Evolutionary conservation across 2,797 vertebrate species (phyloP).

Genomic region (Brachymystax lenok): DNA sequence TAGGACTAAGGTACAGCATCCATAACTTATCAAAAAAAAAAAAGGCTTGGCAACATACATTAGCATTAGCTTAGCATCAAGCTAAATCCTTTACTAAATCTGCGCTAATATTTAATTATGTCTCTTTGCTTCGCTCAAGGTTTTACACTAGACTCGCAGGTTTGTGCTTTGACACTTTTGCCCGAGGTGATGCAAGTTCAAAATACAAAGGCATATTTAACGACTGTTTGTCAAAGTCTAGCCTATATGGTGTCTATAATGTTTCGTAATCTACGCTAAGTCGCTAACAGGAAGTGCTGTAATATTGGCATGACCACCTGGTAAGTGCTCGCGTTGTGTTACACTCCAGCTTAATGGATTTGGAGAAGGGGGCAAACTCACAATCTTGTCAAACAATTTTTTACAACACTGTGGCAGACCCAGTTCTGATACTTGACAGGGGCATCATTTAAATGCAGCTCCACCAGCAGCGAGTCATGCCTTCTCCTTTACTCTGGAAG

Average conservation of each 20-base stretch:
- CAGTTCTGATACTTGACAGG: neutral
- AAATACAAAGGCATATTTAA: neutral
- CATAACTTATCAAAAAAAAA: neutral
- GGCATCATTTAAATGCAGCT: neutral
- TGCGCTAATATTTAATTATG: neutral
- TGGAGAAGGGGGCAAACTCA: neutral
- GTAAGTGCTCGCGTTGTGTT: neutral
- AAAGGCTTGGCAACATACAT: neutral
- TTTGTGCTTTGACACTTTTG: slow-evolving; percentile 9
- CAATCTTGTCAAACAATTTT: too few relatives aligned
- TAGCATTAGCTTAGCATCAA: neutral
- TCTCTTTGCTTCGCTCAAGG: neutral
- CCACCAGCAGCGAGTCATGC: neutral
- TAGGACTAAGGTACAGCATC: neutral
- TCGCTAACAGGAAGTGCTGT: neutral
- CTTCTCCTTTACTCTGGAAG: slow-evolving; percentile 1
- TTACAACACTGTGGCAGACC: neutral
- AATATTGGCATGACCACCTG: neutral
- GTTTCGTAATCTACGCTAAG: neutral
- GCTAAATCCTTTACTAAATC: neutral
- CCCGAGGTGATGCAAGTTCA: neutral
- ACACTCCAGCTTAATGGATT: neutral
- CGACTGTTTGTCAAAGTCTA: neutral
- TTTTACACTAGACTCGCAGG: neutral
- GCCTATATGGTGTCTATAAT: neutral